A percentile compares a stretch with the other conserved stretches of the same genome.
phyloP scores from a whole-genome alignment of 2,113 vertebrate genomes.

The Austrofundulus limnaeus region DNA sequence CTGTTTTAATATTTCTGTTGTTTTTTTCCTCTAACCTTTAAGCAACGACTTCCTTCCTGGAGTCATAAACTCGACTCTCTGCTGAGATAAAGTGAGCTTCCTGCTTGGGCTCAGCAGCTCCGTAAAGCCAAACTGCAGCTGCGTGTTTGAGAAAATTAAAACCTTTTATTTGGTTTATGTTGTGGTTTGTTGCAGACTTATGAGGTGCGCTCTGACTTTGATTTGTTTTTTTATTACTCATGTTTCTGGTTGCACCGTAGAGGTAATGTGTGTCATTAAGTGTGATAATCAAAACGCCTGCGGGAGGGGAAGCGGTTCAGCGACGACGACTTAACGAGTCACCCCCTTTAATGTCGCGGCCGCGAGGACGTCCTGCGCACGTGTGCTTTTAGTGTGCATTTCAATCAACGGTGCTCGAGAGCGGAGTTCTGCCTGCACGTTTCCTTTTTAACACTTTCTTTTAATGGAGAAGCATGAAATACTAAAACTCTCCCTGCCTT shows the following conservation, averaged over 20 bases:
- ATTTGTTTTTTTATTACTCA: not conserved
- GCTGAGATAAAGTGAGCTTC: not conserved
- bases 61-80: too few species aligned
- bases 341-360: conserved; percentile 13
- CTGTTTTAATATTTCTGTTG: not conserved
- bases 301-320: not conserved
- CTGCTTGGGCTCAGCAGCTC: not conserved
- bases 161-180: not conserved
- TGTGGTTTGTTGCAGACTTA: conserved; percentile 5
- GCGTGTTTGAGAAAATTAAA: too few species aligned
- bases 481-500: not conserved
- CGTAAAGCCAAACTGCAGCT: not conserved
- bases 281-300: conserved; percentile 5
- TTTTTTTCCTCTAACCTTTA: not conserved
- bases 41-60: not conserved
- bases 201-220: not conserved
- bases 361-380: not conserved
- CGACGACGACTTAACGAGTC: not conserved
- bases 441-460: conserved; percentile 3
- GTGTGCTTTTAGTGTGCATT: conserved; percentile 3
- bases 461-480: conserved; percentile 28
- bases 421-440: conserved; percentile 21
- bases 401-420: conserved; percentile 37
- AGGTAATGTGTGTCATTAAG: conserved; percentile 6
- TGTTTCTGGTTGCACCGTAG: conserved; percentile 12